Conservation (phyloP, 2,797 vertebrate genomes). For the Gila robusta region DNA sequence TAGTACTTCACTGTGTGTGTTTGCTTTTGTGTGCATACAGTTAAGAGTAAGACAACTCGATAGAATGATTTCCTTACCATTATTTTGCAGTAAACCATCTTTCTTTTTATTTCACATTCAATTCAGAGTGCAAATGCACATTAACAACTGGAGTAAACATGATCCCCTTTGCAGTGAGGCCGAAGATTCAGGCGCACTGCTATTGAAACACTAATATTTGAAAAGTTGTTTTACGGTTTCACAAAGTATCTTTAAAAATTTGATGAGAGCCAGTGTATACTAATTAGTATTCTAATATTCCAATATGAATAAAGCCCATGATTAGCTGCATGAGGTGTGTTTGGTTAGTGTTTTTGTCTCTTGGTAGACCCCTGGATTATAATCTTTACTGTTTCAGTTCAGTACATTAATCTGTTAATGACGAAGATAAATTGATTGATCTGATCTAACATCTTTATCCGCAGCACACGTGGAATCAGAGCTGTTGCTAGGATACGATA, state of each 20-base stretch:
- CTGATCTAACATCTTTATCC: slow-evolving; percentile 47
- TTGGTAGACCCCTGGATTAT: not conserved
- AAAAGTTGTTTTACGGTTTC: not conserved
- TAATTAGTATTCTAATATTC: not conserved
- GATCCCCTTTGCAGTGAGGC: not conserved
- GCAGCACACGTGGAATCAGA: slow-evolving; percentile 89
- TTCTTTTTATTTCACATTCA: too few relatives aligned
- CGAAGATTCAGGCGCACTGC: not conserved
- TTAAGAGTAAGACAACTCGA: not conserved
- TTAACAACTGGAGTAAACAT: not conserved
- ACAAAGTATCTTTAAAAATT: not conserved
- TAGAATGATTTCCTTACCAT: not conserved
- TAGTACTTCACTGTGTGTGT: not conserved
- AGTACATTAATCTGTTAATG: not conserved
- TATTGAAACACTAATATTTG: not conserved
- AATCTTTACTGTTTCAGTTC: not conserved
- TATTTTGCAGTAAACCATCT: not conserved
- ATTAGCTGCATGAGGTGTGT: not conserved
- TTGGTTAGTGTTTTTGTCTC: not conserved
- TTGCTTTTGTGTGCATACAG: not conserved
- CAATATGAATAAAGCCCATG: not conserved
- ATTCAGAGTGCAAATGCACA: not conserved
- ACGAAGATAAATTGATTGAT: not conserved
- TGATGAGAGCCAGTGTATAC: not conserved
- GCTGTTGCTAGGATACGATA: slow-evolving; percentile 84